phyloP scores from a whole-genome alignment of 2,797 vertebrate species.

The Percopsis omiscomaycus region DNA sequence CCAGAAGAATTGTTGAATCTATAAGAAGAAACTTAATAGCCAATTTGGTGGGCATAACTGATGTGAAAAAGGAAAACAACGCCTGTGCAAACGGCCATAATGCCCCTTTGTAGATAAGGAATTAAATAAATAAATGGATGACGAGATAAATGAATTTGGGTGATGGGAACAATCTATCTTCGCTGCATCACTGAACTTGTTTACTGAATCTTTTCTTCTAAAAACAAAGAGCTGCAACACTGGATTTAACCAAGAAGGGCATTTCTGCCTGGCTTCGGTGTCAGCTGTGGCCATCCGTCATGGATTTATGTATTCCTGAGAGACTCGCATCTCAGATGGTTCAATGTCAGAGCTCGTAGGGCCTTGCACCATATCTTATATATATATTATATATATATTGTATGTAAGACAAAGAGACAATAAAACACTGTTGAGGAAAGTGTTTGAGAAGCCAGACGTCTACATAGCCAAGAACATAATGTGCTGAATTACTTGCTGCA shows the following conservation, averaged over 20 bases:
- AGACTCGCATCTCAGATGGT: constrained; percentile 50
- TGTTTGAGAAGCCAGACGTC: constrained; percentile 10
- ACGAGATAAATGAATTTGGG: constrained; percentile 68
- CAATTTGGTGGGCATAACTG: constrained; percentile 24
- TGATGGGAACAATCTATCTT: constrained; percentile 69
- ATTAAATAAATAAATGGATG: constrained; percentile 60
- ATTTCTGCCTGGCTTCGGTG: constrained; percentile 55
- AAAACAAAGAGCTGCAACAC: constrained; percentile 42
- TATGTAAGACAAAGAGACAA: too few species aligned
- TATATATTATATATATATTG: too few species aligned
- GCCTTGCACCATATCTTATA: constrained; percentile 29
- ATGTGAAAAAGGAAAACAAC: constrained; percentile 40
- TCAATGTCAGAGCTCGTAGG: constrained; percentile 35
- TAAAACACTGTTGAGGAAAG: constrained; percentile 16
- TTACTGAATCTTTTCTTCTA: constrained; percentile 70
- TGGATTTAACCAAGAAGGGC: constrained; percentile 55
- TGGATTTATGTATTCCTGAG: constrained; percentile 61
- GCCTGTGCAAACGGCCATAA: constrained; percentile 38
- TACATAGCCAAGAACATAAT: constrained; percentile 15
- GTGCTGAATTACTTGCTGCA: background rate
- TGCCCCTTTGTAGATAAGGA: constrained; percentile 47
- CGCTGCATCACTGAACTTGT: constrained; percentile 68
- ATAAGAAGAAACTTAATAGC: constrained; percentile 20
- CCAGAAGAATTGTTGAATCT: constrained; percentile 26
- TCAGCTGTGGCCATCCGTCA: constrained; percentile 68